Evolutionary conservation across 1,140 invertebrate species (phyloP).

Genomic region (Tribolium madens): DNA sequence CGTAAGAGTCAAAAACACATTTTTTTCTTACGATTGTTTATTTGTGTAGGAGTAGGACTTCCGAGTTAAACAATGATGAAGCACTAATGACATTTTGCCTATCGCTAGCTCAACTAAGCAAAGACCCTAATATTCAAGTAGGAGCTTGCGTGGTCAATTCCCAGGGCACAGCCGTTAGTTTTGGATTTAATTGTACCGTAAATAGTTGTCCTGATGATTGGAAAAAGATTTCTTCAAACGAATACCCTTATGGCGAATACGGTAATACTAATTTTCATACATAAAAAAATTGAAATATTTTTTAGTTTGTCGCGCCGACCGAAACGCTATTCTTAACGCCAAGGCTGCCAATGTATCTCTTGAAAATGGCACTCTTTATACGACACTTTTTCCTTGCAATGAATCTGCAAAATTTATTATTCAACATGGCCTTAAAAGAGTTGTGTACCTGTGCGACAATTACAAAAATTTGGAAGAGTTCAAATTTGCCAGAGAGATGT

Average conservation of each 20-base stretch:
- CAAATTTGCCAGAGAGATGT: background rate
- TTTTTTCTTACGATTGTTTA: too few relatives aligned
- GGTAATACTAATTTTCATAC: too few relatives aligned
- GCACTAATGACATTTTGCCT: constrained; percentile 69
- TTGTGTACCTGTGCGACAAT: constrained; percentile 67
- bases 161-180: background rate
- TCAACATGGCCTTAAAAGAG: constrained; percentile 76
- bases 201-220: background rate
- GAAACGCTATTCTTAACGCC: constrained; percentile 82
- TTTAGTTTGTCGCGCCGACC: background rate
- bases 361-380: constrained; percentile 76
- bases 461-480: background rate
- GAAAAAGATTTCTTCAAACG: too few relatives aligned
- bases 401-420: constrained; percentile 87
- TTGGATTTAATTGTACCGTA: background rate
- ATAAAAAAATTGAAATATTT: too few relatives aligned
- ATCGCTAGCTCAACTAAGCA: background rate
- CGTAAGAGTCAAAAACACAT: too few relatives aligned
- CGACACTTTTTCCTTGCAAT: constrained; percentile 83
- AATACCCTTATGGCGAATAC: too few relatives aligned
- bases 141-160: background rate
- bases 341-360: constrained; percentile 79
- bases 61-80: background rate
- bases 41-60: background rate
- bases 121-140: background rate